Base-by-base conservation (phyloP, 2,113 vertebrate species). In the Candoia aspera region DNA sequence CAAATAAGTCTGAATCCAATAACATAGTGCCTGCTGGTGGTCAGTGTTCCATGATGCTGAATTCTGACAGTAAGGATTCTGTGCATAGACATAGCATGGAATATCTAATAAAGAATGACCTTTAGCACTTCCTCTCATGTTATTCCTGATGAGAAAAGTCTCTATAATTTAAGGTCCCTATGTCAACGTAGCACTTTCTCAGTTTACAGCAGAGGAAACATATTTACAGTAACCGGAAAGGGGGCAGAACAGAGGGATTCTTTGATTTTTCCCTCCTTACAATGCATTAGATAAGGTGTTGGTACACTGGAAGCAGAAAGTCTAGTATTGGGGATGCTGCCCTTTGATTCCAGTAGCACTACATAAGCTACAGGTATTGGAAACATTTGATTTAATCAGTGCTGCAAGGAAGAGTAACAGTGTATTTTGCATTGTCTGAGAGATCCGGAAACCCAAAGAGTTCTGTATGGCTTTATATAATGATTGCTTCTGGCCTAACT, bases 191-290 rank as follows among this genome's bases (percentile, higher is more conserved):
- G 68, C 26, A 15, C 84, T 94, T 96, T 93, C 4, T n/a, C 64
- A 86, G 60, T 42, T 95, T 93, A 88, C 92, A 91, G 92, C 88
- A 94, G 92, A 92, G 90, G 94, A 92, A 93, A 95, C 93, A 91
- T 89, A 85, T 90, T 86, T 93, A n/a, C n/a, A n/a, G 64, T 95
- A 90, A 59, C 86, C 95, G 90, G 90, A 95, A 96, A 95, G 95
- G 92, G 88, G 94, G 90, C 92, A 96, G 88, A 94, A 94, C 92
- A 86, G 24, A 24, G 92, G 3, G 92, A 85, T 84, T 95, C 95
- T 89, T 90, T 95, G 86, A 92, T 88, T 97, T 97, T 95, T 91
- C 95, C 85, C 87, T 64, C 93, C 12, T 96, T 86, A 59, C 85
- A 95, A 91, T 92, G 73, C 88, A 83, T 26, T 92, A 86, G 95